Evolutionary conservation across 2,888 invertebrate genomes (phyloP).

Genomic region (Diarsia rubi): DNA sequence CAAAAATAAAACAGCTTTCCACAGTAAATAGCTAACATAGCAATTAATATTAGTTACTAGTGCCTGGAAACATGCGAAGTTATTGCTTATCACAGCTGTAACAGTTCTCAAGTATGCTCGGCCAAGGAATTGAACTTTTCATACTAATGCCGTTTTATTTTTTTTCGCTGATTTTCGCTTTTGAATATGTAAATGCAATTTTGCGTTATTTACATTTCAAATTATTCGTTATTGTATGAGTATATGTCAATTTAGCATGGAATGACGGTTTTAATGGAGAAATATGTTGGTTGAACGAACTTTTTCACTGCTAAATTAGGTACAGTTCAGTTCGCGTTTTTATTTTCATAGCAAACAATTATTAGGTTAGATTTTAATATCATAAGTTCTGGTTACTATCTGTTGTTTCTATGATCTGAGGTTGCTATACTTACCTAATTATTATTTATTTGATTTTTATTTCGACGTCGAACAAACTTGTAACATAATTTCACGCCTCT

Average conservation of each 20-base stretch:
- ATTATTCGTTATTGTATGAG: conserved; percentile 24
- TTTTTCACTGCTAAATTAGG: background rate
- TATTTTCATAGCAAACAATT: background rate
- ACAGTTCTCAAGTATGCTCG: conserved; percentile 33
- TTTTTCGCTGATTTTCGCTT: conserved; percentile 26
- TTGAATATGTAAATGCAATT: conserved; percentile 43
- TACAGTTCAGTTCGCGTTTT: background rate
- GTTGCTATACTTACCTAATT: background rate
- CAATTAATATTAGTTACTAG: conserved; percentile 64
- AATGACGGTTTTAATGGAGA: background rate
- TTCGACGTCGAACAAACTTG: background rate
- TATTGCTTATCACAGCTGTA: conserved; percentile 52
- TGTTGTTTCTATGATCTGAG: no score
- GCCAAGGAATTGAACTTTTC: conserved; percentile 32
- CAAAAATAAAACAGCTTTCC: conserved; percentile 39
- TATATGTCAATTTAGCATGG: conserved; percentile 25
- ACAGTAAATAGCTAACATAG: conserved; percentile 47
- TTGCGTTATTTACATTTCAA: conserved; percentile 51
- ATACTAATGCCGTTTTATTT: conserved; percentile 26
- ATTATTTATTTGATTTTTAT: conserved; percentile 14
- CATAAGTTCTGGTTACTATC: background rate
- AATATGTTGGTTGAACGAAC: background rate
- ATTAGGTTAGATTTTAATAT: no score
- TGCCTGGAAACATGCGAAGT: conserved; percentile 62
- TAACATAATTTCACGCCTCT: conserved; percentile 32